Evolutionary conservation across 2,113 vertebrate genomes (phyloP), one percentile per base, ranked within the genome.

Genomic region (Leptocoma aspasia): DNA sequence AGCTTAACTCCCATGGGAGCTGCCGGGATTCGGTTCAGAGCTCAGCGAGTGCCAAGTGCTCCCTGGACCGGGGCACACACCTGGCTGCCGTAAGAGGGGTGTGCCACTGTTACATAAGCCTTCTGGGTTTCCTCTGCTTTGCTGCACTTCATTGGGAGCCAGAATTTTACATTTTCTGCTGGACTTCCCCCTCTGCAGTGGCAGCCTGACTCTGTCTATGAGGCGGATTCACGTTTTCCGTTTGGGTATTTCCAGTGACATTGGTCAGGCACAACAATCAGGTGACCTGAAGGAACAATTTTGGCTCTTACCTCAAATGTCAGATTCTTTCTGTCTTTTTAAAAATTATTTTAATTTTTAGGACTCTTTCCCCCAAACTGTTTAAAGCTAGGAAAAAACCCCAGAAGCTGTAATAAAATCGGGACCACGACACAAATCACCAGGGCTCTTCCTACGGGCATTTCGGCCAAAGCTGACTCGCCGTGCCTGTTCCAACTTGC

Each of bases 1-100:
- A 42, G 21, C 22, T 37, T 3, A 20, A 2, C 21, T 68, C 66
- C 47, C 24, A 0, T 5, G 0, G 3, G 21, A 45, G 42, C 41
- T 70, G 37, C 85, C 14, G 57, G 45, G 56, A 15, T 15, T 61
- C 9, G 0, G 3, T 14, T 23, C 82, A 30, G 73, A 45, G 56
- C 65, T 37, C 61, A 12, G 33, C 0, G 4, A 13, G 24, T 44
- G 44, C 41, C 44, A 4, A 17, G 70, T 3, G 80, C 33, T 33
- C 22, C n/a, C 64, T 33, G 47, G 39, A 2, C 73, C 6, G 61
- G 52, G 65, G 50, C 5, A 10, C 44, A 4, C 52, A 11, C 49
- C 49, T 35, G 57, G 30, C 39, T 37, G 33, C 56, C 1, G 6
- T 7, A n/a, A 10, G 28, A 63, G 30, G n/a, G 12, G 13, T 1